Evolutionary conservation across 30 jellyfish, hydroid and myxozoan species (phyloP), one percentile per base, ranked within the genome.

Genomic region (Cassiopea xamachana): DNA sequence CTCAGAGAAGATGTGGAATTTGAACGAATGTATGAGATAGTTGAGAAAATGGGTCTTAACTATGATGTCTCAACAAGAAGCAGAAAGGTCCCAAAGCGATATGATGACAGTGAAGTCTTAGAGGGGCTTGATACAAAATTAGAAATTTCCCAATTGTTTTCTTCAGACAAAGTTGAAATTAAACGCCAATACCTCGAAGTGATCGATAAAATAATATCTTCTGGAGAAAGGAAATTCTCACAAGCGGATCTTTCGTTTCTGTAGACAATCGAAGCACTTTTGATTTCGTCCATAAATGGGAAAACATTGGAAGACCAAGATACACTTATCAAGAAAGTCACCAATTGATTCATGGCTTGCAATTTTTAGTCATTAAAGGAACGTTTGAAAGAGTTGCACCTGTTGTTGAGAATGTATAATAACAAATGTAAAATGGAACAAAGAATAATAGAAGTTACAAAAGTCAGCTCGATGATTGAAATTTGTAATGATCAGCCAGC

Each of bases 341-440:
- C 86, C 51, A 71, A 55, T 1, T 46, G 46, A 73, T 19, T 84
- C 12, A 71, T 72, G 43, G 87, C 50, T 62, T 84, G 48, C 86
- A 84, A 84, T 1, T 77, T 27, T 27, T 0, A 27, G 39, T 27
- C 39, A 27, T 27, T 27, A 27, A 27, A 27, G 39, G 39, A 27
- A 27, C 39, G 39, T 27, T 27, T 27, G 39, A 27, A 27, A 27
- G 39, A 27, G 39, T 27, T 27, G 39, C 50, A 2, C 79, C 71
- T 6, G 16, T 12, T 48, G n/a, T 17, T 4, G 59, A 45, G 67
- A 70, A 49, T 60, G 45, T 70, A 55, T 16, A 68, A 1, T 49
- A 1, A 27, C 39, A 27, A 27, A 27, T 27, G 39, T 27, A 27
- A 27, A 27, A 27, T 27, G 39, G 39, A 27, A 27, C 39, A 27